These are phyloP conservation scores for Nomada goodeniana DNA, from an alignment of 2,888 invertebrate genomes.

Conservation along the genomic window DNA sequence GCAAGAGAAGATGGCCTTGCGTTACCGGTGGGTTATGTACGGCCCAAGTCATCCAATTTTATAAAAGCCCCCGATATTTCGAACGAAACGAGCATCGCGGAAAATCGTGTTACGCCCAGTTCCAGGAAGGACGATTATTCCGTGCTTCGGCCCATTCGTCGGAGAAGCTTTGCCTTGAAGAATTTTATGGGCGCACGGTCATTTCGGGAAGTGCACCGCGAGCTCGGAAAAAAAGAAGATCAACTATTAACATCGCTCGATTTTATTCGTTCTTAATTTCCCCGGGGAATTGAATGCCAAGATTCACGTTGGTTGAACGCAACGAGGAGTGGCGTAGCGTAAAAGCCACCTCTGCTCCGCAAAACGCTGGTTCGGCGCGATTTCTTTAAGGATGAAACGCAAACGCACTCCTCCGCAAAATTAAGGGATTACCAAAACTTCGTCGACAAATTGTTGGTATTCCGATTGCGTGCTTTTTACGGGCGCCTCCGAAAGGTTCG, in stretches of 20 bases:
- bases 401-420: too few relatives aligned
- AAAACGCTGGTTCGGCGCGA: background rate
- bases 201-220: slow-evolving; percentile 32
- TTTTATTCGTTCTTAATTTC: slow-evolving; percentile 53
- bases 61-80: slow-evolving; percentile 59
- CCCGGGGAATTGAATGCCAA: slow-evolving; percentile 43
- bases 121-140: slow-evolving; percentile 45
- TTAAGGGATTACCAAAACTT: background rate
- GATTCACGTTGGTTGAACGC: slow-evolving; percentile 28
- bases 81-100: slow-evolving; percentile 50
- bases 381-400: background rate
- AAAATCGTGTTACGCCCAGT: slow-evolving; percentile 47
- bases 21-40: background rate
- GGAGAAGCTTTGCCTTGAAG: slow-evolving; percentile 20
- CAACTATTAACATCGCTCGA: slow-evolving; percentile 49
- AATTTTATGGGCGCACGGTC: slow-evolving; percentile 43
- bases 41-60: slow-evolving; percentile 47
- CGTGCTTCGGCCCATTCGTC: background rate
- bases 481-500: too few relatives aligned
- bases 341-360: background rate
- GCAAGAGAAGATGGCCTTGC: background rate
- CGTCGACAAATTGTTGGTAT: background rate
- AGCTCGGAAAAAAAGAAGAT: background rate
- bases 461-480: background rate
- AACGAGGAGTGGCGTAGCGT: background rate